Evolutionary conservation across 2,797 vertebrate species (phyloP).

Genomic region (Hyperoplus immaculatus): DNA sequence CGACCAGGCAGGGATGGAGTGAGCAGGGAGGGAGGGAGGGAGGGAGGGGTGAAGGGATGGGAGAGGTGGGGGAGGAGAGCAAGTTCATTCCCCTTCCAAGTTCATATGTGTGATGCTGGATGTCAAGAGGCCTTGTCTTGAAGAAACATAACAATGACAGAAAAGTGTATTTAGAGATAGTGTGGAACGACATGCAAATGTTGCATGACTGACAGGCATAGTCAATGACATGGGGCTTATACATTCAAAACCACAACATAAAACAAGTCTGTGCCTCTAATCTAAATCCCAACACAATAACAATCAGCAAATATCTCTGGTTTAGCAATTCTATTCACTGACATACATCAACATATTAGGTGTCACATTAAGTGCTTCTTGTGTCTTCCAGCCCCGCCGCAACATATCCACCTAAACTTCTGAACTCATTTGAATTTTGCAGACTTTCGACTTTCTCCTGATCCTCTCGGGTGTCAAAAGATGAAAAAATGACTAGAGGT

Average conservation of each 20-base stretch:
- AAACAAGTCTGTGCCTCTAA: background rate
- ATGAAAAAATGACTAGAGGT: conserved; percentile 65
- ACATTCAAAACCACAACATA: conserved; percentile 11
- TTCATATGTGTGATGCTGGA: conserved; percentile 46
- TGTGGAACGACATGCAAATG: conserved; percentile 28
- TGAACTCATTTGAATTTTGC: conserved; percentile 58
- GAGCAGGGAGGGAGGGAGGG: background rate
- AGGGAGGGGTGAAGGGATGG: background rate
- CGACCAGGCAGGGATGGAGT: conserved; percentile 18
- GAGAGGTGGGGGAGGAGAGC: conserved; percentile 19
- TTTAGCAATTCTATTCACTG: conserved; percentile 7
- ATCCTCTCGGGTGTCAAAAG: conserved; percentile 49
- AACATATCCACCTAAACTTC: conserved; percentile 17
- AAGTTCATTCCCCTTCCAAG: conserved; percentile 61
- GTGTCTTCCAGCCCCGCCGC: background rate
- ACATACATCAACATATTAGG: background rate
- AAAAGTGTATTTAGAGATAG: conserved; percentile 37
- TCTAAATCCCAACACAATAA: conserved; percentile 12
- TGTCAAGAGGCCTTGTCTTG: conserved; percentile 18
- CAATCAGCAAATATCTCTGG: conserved; percentile 10
- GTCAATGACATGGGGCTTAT: conserved; percentile 15
- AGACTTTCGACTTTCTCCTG: conserved; percentile 41
- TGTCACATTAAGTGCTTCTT: background rate
- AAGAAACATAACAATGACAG: conserved; percentile 21
- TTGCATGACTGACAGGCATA: background rate